Evolutionary conservation across 2,888 invertebrate genomes (phyloP).

Genomic region (Disparrhopalites patrizii): DNA sequence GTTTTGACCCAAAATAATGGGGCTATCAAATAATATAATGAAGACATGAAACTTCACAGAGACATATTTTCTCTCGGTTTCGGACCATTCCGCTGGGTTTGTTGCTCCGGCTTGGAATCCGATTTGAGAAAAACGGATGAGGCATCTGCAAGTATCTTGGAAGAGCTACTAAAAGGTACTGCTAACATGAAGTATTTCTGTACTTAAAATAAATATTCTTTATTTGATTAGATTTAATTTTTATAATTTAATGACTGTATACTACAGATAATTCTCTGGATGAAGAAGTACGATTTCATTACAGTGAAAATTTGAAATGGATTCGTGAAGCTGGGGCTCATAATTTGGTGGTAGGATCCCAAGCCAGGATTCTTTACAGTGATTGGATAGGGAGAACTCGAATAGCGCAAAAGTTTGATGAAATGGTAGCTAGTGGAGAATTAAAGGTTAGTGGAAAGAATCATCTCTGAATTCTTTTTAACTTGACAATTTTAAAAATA

Average conservation of each 20-base stretch:
- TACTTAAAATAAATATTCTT: slow-evolving; percentile 7
- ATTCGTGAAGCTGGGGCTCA: slow-evolving; percentile 58
- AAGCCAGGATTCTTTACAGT: slow-evolving; percentile 61
- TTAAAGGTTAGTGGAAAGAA: no score
- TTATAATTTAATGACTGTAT: neutral
- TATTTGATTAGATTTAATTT: no score
- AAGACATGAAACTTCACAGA: slow-evolving; percentile 49
- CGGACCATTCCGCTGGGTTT: slow-evolving; percentile 63
- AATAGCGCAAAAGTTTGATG: slow-evolving; percentile 58
- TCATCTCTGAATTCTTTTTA: no score
- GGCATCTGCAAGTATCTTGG: slow-evolving; percentile 55
- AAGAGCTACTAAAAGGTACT: slow-evolving; percentile 50
- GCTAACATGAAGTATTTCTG: neutral
- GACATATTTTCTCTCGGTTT: slow-evolving; percentile 64
- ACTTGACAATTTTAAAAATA: slow-evolving; percentile 7
- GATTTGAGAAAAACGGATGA: slow-evolving; percentile 58
- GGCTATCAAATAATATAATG: neutral
- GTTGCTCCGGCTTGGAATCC: slow-evolving; percentile 55
- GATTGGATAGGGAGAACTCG: slow-evolving; percentile 57
- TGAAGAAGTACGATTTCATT: slow-evolving; percentile 55
- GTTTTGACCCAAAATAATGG: neutral
- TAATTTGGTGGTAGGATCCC: slow-evolving; percentile 57
- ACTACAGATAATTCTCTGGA: slow-evolving; percentile 51
- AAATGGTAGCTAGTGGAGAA: slow-evolving; percentile 54
- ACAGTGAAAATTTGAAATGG: slow-evolving; percentile 60